phyloP scores from a whole-genome alignment of 2,113 vertebrate genomes.

The Oryzias celebensis region DNA sequence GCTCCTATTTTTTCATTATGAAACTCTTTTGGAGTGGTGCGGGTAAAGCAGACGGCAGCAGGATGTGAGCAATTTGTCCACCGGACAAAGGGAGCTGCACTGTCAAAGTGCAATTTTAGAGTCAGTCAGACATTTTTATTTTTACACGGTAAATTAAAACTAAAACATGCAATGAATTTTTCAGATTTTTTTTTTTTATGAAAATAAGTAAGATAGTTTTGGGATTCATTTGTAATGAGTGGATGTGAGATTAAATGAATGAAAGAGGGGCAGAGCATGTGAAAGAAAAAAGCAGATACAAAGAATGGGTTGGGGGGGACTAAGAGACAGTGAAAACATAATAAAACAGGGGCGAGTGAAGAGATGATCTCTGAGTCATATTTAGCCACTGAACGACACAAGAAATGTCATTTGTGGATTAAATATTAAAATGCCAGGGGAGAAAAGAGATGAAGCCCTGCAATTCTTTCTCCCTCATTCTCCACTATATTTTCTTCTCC shows the following conservation, averaged over 20 bases:
- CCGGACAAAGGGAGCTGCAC: background rate
- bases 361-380: slow-evolving; percentile 31
- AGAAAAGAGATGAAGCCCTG: slow-evolving; percentile 13
- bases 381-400: slow-evolving; percentile 40
- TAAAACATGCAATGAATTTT: background rate
- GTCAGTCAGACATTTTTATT: background rate
- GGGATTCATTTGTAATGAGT: background rate
- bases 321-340: slow-evolving; percentile 11
- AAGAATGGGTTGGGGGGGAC: background rate
- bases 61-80: background rate
- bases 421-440: slow-evolving; percentile 47
- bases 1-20: background rate
- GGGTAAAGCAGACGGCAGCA: background rate
- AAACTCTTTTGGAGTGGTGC: background rate
- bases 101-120: background rate
- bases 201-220: background rate
- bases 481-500: background rate
- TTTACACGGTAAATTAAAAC: background rate
- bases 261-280: background rate
- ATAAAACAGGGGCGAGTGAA: slow-evolving; percentile 41
- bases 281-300: background rate
- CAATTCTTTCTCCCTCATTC: slow-evolving; percentile 3
- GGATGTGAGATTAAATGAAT: background rate
- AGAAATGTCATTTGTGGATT: slow-evolving; percentile 35
- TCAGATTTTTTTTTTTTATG: background rate